Evolutionary conservation across 1,140 invertebrate species (phyloP).

Genomic region (Archivesica marissinica): DNA sequence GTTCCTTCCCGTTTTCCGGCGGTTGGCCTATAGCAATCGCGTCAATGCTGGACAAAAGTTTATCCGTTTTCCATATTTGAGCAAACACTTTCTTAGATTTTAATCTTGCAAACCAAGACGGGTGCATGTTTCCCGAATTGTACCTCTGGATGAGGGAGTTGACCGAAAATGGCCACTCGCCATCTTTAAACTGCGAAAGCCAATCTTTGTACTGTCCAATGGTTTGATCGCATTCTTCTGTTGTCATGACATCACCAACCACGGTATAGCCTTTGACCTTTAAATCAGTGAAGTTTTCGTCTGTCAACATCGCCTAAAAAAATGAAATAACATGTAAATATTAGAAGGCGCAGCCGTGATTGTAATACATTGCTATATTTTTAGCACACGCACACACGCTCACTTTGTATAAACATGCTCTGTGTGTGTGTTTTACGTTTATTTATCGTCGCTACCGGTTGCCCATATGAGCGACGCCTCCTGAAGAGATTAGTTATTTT

Average conservation of each 20-base stretch:
- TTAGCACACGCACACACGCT: too few species aligned
- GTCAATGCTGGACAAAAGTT: conserved; percentile 67
- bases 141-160: conserved; percentile 65
- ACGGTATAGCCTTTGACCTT: conserved; percentile 63
- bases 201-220: conserved; percentile 58
- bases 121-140: conserved; percentile 61
- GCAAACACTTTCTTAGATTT: conserved; percentile 67
- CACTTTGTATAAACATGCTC: too few species aligned
- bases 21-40: conserved; percentile 68
- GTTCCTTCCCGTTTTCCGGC: conserved; percentile 56
- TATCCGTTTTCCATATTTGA: conserved; percentile 68
- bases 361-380: too few species aligned
- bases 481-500: too few species aligned
- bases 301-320: conserved; percentile 17
- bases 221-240: conserved; percentile 62
- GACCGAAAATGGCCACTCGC: conserved; percentile 32
- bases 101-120: conserved; percentile 63
- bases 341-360: not conserved
- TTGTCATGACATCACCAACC: conserved; percentile 36
- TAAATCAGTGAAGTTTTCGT: conserved; percentile 40
- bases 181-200: conserved; percentile 62
- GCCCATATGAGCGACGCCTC: too few species aligned
- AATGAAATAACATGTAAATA: not conserved
- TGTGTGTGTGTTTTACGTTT: too few species aligned
- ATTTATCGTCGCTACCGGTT: too few species aligned